Evolutionary conservation across 2,888 invertebrate species (phyloP).

Genomic region (Halocaridina rubra): DNA sequence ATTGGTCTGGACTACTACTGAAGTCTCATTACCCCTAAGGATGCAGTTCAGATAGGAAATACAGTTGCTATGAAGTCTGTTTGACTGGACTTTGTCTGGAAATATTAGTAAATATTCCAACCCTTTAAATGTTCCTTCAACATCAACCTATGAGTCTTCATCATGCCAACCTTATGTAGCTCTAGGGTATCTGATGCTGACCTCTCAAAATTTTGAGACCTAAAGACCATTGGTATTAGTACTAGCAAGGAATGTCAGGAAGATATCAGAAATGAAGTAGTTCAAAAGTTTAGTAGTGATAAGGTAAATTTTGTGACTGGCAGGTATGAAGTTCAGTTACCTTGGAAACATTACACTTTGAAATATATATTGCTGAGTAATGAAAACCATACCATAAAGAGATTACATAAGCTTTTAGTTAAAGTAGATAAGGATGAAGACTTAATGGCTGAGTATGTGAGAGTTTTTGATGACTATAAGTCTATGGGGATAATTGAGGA

Average conservation of each 20-base stretch:
- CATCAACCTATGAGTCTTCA: background rate
- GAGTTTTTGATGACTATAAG: conserved; percentile 7
- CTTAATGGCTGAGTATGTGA: background rate
- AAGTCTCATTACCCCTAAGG: background rate
- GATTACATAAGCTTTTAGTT: background rate
- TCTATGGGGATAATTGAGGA: background rate
- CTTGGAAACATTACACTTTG: conserved; percentile 12
- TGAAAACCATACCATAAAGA: background rate
- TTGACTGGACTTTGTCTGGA: conserved; percentile 13
- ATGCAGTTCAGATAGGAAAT: background rate
- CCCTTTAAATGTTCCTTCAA: background rate
- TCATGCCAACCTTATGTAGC: background rate
- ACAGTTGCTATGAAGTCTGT: conserved; percentile 16
- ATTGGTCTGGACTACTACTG: conserved; percentile 4
- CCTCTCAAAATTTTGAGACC: background rate
- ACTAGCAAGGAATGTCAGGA: conserved; percentile 21
- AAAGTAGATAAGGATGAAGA: conserved; percentile 18
- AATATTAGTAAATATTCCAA: background rate
- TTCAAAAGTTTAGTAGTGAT: conserved; percentile 5
- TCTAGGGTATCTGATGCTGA: conserved; percentile 1
- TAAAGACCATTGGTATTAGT: conserved; percentile 8
- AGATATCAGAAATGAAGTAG: background rate
- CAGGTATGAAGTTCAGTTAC: conserved; percentile 25
- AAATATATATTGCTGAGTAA: conserved; percentile 9
- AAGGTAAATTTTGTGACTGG: conserved; percentile 2